Evolutionary conservation across 1,140 invertebrate species (phyloP).

Genomic region (Frieseomelitta varia): DNA sequence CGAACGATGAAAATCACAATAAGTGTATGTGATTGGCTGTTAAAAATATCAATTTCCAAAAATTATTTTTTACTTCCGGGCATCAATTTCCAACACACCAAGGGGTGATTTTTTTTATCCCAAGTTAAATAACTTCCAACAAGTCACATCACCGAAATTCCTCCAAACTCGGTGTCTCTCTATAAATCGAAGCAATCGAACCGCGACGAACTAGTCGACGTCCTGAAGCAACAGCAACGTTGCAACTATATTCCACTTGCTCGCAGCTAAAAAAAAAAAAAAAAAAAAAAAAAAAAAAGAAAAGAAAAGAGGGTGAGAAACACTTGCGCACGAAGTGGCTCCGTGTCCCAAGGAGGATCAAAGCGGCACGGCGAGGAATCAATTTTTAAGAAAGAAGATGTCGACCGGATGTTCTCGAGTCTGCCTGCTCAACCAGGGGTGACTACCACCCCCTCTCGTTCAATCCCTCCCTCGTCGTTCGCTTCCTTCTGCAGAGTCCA

Average conservation of each 20-base stretch:
- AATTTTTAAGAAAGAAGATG: slow-evolving; percentile 69
- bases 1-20: too few species aligned
- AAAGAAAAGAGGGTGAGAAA: slow-evolving; percentile 16
- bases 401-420: slow-evolving; percentile 65
- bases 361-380: slow-evolving; percentile 59
- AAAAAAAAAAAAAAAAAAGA: too few species aligned
- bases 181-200: background rate
- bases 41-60: background rate
- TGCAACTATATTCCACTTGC: background rate
- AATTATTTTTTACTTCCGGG: background rate
- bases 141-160: background rate
- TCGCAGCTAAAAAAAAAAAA: too few species aligned
- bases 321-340: slow-evolving; percentile 8
- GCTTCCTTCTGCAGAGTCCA: slow-evolving; percentile 39
- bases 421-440: slow-evolving; percentile 8
- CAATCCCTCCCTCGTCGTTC: background rate
- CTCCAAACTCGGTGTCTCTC: background rate
- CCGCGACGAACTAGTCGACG: background rate
- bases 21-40: too few species aligned
- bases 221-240: background rate
- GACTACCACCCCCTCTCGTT: background rate
- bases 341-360: slow-evolving; percentile 47
- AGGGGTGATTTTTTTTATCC: too few species aligned
- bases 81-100: background rate
- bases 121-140: background rate